A percentile compares a stretch with the other conserved stretches of the same genome.
These are phyloP conservation scores for Potamilus streckersoni DNA, from an alignment of 1,140 invertebrate species.

Conservation along the genomic window DNA sequence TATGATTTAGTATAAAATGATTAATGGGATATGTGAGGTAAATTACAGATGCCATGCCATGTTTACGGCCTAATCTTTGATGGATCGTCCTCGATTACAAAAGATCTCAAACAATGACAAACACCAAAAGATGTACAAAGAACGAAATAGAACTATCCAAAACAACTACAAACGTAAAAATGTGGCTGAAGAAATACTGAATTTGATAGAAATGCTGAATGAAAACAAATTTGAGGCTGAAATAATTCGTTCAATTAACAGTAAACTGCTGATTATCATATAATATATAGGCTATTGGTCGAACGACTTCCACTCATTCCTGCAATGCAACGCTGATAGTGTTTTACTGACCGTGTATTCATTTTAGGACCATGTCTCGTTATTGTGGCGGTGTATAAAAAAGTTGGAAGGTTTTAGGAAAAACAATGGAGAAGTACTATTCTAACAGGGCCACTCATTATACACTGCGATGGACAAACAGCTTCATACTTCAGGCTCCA, in stretches of 20 bases:
- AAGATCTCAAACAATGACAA: too few species aligned
- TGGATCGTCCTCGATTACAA: too few species aligned
- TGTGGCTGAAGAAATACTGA: constrained; percentile 10
- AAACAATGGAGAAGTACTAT: constrained; percentile 6
- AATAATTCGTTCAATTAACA: constrained; percentile 1
- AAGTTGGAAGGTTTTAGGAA: constrained; percentile 10
- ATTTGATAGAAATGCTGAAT: constrained; percentile 10
- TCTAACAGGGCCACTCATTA: constrained; percentile 18
- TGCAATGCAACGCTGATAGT: neutral
- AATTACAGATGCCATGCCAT: too few species aligned
- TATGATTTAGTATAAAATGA: too few species aligned
- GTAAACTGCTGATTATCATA: neutral
- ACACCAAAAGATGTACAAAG: too few species aligned
- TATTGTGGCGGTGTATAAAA: constrained; percentile 19
- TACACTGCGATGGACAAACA: constrained; percentile 25
- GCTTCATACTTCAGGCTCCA: constrained; percentile 17
- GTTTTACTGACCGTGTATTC: constrained; percentile 12
- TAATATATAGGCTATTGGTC: constrained; percentile 5
- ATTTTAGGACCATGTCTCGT: constrained; percentile 21
- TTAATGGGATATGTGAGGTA: too few species aligned
- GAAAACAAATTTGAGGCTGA: neutral
- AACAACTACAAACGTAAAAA: constrained; percentile 3
- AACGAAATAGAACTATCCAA: too few species aligned
- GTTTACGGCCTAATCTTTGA: too few species aligned
- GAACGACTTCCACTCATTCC: neutral